These are phyloP conservation scores for Troides aeacus DNA, from an alignment of 2,888 invertebrate genomes.

Conservation along the genomic window DNA sequence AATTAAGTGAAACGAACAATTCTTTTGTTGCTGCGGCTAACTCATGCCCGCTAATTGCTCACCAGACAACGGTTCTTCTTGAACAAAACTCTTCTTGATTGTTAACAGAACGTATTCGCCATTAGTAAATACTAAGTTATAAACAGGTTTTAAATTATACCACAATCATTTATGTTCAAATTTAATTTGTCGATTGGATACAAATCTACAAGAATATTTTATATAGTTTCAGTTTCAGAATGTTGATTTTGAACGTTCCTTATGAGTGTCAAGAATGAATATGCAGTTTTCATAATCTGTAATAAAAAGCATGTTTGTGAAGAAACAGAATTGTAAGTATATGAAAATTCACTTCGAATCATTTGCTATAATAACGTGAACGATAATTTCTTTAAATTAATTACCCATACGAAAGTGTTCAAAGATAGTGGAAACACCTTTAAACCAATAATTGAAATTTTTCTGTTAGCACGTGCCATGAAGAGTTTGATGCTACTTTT, in stretches of 20 bases:
- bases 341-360: not conserved
- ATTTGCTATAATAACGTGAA: not conserved
- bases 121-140: not conserved
- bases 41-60: slow-evolving; percentile 24
- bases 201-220: not conserved
- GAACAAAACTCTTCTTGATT: slow-evolving; percentile 8
- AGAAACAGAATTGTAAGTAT: not conserved
- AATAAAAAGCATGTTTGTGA: slow-evolving; percentile 29
- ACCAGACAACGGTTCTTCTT: slow-evolving; percentile 22
- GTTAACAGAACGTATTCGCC: slow-evolving; percentile 9
- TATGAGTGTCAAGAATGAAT: slow-evolving; percentile 62
- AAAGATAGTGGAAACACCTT: slow-evolving; percentile 58
- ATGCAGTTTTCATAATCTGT: slow-evolving; percentile 67
- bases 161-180: too few relatives aligned
- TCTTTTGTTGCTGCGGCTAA: slow-evolving; percentile 21
- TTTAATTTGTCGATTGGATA: too few relatives aligned
- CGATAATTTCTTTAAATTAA: not conserved
- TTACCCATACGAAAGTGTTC: slow-evolving; percentile 55
- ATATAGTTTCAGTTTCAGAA: not conserved
- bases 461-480: slow-evolving; percentile 49
- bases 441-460: slow-evolving; percentile 50
- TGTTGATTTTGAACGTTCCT: slow-evolving; percentile 45
- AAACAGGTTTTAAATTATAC: not conserved
- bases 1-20: slow-evolving; percentile 26
- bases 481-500: slow-evolving; percentile 52